phyloP scores from a whole-genome alignment of 2,888 invertebrate genomes.

The Drosophila nr. perissopoda region DNA sequence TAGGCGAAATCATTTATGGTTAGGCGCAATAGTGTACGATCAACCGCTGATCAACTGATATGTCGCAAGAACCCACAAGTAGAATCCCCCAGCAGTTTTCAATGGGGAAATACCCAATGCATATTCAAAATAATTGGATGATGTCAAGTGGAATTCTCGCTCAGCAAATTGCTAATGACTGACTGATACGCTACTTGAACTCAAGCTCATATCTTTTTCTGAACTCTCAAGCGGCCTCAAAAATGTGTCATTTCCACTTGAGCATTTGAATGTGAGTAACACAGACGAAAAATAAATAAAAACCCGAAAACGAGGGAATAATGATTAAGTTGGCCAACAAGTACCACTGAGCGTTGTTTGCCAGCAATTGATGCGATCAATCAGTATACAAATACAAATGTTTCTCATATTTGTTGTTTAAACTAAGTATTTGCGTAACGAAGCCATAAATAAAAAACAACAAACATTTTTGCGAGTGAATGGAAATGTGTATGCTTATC shows the following conservation, averaged over 20 bases:
- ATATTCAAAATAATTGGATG: background rate
- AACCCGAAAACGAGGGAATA: background rate
- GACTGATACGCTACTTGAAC: background rate
- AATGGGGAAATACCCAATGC: background rate
- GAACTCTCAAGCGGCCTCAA: slow-evolving; percentile 14
- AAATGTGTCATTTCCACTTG: slow-evolving; percentile 5
- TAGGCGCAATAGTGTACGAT: background rate
- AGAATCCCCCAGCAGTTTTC: background rate
- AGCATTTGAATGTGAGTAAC: background rate
- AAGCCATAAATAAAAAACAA: slow-evolving; percentile 16
- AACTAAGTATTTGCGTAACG: slow-evolving; percentile 45
- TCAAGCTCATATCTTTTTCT: background rate
- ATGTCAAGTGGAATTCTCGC: background rate
- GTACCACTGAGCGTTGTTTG: slow-evolving; percentile 4
- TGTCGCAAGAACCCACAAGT: background rate
- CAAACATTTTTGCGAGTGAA: slow-evolving; percentile 20
- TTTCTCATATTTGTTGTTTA: slow-evolving; percentile 5
- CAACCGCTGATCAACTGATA: background rate
- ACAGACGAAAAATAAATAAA: background rate
- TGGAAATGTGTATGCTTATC: slow-evolving; percentile 27
- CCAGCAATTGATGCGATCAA: slow-evolving; percentile 35
- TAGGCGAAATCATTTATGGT: background rate
- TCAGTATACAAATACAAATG: slow-evolving; percentile 28
- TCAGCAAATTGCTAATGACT: background rate
- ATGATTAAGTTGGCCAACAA: slow-evolving; percentile 15